phyloP scores from a whole-genome alignment of 2,797 vertebrate species.

The Eospalax fontanierii region DNA sequence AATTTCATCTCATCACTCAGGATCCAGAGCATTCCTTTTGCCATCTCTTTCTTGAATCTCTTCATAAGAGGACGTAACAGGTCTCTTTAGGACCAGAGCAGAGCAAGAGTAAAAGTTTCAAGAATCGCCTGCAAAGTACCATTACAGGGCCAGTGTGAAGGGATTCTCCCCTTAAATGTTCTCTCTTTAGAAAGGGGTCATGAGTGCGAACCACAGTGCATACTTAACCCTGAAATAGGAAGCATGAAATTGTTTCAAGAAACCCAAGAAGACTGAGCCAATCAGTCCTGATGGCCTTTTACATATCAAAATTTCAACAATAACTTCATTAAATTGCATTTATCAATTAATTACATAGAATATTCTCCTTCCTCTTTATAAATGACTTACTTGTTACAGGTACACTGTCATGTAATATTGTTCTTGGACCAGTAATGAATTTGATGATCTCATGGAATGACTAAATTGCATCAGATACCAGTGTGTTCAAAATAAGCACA shows the following conservation, averaged over 20 bases:
- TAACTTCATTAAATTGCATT: neutral
- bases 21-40: neutral
- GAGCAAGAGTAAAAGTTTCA: neutral
- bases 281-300: neutral
- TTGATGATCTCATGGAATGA: neutral
- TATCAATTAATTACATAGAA: slow-evolving; percentile 16
- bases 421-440: neutral
- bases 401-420: neutral
- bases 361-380: neutral
- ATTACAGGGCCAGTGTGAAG: neutral
- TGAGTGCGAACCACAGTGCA: neutral
- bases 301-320: slow-evolving; percentile 1
- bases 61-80: neutral
- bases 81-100: neutral
- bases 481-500: slow-evolving; percentile 14
- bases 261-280: neutral
- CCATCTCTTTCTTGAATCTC: neutral
- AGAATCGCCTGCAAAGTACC: neutral
- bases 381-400: neutral
- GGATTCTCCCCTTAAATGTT: neutral
- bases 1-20: neutral
- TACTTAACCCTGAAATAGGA: neutral
- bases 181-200: neutral
- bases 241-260: slow-evolving; percentile 40
- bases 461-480: neutral